Conservation (phyloP, 2,888 invertebrate species). For the Quadroppia sp. region DNA sequence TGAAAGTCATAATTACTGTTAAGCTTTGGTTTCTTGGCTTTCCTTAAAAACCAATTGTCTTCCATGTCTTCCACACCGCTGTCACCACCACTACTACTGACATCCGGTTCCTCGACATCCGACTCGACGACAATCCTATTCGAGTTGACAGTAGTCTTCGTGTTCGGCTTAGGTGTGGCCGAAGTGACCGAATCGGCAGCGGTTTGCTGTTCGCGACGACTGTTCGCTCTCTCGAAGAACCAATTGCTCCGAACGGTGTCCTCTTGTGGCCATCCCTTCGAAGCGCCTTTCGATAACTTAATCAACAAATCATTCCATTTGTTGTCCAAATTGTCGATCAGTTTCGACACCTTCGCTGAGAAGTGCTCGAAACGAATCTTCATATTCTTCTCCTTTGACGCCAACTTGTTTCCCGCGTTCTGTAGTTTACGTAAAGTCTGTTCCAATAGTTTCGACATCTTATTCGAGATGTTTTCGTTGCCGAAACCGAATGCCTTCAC, state of each 20-base stretch:
- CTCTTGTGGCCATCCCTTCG: background rate
- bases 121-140: background rate
- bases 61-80: background rate
- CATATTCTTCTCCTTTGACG: slow-evolving; percentile 6
- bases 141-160: background rate
- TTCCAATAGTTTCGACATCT: slow-evolving; percentile 34
- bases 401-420: slow-evolving; percentile 20
- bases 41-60: slow-evolving; percentile 20
- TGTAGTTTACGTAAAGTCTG: slow-evolving; percentile 28
- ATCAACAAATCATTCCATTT: slow-evolving; percentile 39
- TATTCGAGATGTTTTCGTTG: slow-evolving; percentile 4
- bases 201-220: slow-evolving; percentile 5
- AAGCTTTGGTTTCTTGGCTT: background rate
- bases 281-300: slow-evolving; percentile 25
- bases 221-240: slow-evolving; percentile 21
- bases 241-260: background rate
- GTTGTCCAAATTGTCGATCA: slow-evolving; percentile 22
- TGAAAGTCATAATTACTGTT: background rate
- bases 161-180: background rate
- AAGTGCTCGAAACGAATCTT: slow-evolving; percentile 18
- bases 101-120: background rate
- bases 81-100: background rate
- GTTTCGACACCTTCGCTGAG: background rate
- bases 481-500: background rate
- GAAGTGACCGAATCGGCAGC: background rate